These are phyloP conservation scores for Pandemis cinnamomeana DNA, from an alignment of 2,888 invertebrate species.

Conservation along the genomic window DNA sequence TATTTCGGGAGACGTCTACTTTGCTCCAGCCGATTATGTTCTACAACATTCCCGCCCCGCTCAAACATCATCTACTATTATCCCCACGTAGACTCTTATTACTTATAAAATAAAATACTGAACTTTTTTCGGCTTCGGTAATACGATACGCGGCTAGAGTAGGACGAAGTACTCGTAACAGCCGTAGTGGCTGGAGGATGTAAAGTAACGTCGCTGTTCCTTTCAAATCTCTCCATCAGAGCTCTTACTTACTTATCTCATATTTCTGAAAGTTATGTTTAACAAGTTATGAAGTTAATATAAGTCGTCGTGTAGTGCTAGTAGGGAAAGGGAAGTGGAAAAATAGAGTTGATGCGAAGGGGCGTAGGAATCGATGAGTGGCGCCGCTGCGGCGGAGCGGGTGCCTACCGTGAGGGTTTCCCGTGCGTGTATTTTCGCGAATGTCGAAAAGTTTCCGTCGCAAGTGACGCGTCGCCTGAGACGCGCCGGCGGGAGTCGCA, in stretches of 20 bases:
- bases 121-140: slow-evolving; percentile 52
- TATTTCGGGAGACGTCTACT: slow-evolving; percentile 66
- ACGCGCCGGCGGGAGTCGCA: slow-evolving; percentile 3
- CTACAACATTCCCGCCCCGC: slow-evolving; percentile 51
- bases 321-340: slow-evolving; percentile 70
- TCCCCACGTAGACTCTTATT: slow-evolving; percentile 57
- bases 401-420: slow-evolving; percentile 44
- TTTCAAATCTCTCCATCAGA: slow-evolving; percentile 65
- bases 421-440: slow-evolving; percentile 59
- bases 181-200: slow-evolving; percentile 54
- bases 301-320: slow-evolving; percentile 70
- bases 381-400: slow-evolving; percentile 63
- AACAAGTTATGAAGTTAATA: slow-evolving; percentile 79
- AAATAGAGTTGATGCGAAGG: slow-evolving; percentile 71
- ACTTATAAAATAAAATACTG: slow-evolving; percentile 54
- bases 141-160: slow-evolving; percentile 55
- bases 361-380: slow-evolving; percentile 64
- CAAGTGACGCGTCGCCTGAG: slow-evolving; percentile 25
- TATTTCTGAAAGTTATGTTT: slow-evolving; percentile 77
- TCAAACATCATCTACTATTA: slow-evolving; percentile 58
- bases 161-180: slow-evolving; percentile 53
- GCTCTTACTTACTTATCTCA: slow-evolving; percentile 65
- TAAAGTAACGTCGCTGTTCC: slow-evolving; percentile 58
- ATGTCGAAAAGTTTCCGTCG: slow-evolving; percentile 52
- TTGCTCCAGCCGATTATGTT: slow-evolving; percentile 59